A percentile compares a stretch with the other conserved stretches of the same genome.
These are phyloP conservation scores for Heteronetta atricapilla DNA, from an alignment of 2,113 vertebrate genomes.

Conservation along the genomic window DNA sequence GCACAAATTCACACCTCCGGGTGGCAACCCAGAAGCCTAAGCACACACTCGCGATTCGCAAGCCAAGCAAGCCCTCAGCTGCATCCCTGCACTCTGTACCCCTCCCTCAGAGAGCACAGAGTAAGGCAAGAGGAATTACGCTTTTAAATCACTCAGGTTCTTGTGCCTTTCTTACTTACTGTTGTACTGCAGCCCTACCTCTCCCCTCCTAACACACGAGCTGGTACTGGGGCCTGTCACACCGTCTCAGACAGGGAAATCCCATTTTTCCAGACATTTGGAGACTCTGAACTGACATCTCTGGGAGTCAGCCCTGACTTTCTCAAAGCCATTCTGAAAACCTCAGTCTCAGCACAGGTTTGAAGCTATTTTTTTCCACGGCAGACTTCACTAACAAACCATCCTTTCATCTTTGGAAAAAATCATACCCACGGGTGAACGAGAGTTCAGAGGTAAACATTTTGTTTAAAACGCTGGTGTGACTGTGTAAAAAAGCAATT, in stretches of 20 bases:
- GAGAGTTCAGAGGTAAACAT: not conserved
- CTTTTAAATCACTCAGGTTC: not conserved
- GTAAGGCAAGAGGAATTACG: not conserved
- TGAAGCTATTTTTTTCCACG: not conserved
- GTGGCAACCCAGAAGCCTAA: not conserved
- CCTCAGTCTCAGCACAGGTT: not conserved
- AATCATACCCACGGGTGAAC: not conserved
- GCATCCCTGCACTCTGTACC: not conserved
- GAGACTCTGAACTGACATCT: not conserved
- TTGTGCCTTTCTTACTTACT: not conserved
- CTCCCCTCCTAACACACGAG: fast-evolving
- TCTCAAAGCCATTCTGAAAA: not conserved
- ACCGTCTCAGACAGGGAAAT: not conserved
- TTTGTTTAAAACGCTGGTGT: not conserved
- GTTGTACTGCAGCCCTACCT: not conserved
- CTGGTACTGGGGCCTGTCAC: not conserved
- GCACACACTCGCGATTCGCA: not conserved
- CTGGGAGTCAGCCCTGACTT: not conserved
- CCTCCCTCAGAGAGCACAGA: not conserved
- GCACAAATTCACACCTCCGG: not conserved
- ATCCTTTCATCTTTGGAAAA: not conserved
- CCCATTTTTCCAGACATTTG: not conserved
- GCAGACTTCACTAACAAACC: not conserved
- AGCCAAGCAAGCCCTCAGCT: not conserved
- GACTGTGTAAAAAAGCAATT: not conserved